Evolutionary conservation across 2,797 vertebrate genomes (phyloP), one percentile per base, ranked within the genome.

Genomic region (Sebastes kiyomatsui): DNA sequence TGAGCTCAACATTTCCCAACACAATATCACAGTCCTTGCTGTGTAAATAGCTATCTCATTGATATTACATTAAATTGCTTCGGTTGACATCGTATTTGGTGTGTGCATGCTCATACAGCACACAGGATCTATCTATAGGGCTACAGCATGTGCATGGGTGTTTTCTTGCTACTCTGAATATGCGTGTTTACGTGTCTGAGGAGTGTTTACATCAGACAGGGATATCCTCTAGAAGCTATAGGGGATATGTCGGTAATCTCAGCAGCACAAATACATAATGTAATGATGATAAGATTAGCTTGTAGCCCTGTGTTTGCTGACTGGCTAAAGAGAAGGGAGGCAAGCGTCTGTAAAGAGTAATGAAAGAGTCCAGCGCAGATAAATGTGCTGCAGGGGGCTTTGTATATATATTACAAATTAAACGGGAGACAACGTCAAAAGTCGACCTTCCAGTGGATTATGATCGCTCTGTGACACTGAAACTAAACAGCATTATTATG

Each of bases 321-420:
- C 89, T 89, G 81, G 87, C 87, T 88, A 88, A 92, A 91, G 90
- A 90, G 73, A 86, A 77, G 22, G 70, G 87, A 79, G 68, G 67
- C 75, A 13, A 82, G 85, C 73, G 74, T 84, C 77, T 87, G 84
- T 74, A 80, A 83, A 87, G 82, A 87, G 83, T 86, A 94, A 93
- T 93, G 89, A 86, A 93, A 88, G 67, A 90, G 67, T 84, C 49
- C 52, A 85, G 86, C 73, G 64, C 80, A 83, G 86, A 95, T 92
- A 94, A 89, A 80, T 75, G 77, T 72, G 74, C 64, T 71, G 52
- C 69, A 64, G 72, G 76, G 68, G 79, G 72, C 72, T 90, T 90
- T 92, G 92, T 92, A 94, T 94, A 92, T 92, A 95, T 92, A 92
- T 93, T 92, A 83, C 88, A 91, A 93, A 94, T 95, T 93, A 92